phyloP scores from a whole-genome alignment of 2,113 vertebrate genomes.

The Boulengeromyrus knoepffleri region DNA sequence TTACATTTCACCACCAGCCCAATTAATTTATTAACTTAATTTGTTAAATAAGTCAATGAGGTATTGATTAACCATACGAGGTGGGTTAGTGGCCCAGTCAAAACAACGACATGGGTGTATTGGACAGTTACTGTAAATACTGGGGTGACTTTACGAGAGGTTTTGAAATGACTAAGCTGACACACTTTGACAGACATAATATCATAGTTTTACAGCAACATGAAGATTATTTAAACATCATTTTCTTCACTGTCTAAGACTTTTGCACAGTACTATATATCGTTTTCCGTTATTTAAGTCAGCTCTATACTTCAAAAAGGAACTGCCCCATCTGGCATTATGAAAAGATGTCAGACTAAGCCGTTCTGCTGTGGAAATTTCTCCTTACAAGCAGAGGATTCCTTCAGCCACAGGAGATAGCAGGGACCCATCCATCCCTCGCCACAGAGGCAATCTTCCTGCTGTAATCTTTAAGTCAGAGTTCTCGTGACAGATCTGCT shows the following conservation, averaged over 20 bases:
- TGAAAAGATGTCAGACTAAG: background rate
- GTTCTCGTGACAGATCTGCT: background rate
- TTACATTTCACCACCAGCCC: background rate
- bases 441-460: background rate
- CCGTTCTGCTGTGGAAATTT: background rate
- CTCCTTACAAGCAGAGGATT: background rate
- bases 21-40: background rate
- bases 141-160: background rate
- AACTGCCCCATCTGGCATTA: background rate
- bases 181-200: background rate
- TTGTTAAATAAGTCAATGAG: background rate
- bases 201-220: background rate
- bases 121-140: background rate
- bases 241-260: background rate
- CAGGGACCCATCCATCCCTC: background rate
- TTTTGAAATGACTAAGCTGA: background rate
- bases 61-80: background rate
- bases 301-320: background rate
- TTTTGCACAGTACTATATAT: background rate
- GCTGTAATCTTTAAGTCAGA: conserved; percentile 3
- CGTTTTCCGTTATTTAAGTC: background rate
- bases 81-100: background rate
- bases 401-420: background rate
- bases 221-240: background rate
- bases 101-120: background rate